Base-by-base conservation (phyloP, 1,140 invertebrate genomes). In the Ips typographus region DNA sequence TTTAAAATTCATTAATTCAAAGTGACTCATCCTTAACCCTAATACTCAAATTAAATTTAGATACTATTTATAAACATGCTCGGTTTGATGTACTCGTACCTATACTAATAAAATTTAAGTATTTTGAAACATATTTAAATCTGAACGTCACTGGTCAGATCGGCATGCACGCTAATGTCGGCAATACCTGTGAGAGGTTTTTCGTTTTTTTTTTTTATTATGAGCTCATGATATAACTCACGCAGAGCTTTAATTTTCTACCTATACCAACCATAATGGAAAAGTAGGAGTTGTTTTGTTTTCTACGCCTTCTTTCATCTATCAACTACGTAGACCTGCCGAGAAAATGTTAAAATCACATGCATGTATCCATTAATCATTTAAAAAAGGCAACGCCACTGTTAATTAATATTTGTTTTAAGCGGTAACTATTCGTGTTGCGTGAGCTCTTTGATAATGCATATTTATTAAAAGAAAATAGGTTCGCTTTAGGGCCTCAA, bases 201-300 rank as follows among this genome's bases (percentile, higher is more conserved):
- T 69, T 70, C 44, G 52, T 69, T 69, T 65, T 65, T 72, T 71
- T 62, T 65, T 70, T 72, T 71, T 62, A 58, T 72, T 71, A 69
- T 72, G 64, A 67, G 62, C 62, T 61, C 68, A 70, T 69, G 70
- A 66, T 73, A 69, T 61, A 74, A 70, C 68, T 65, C 73, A 72
- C 68, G 71, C 66, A 71, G 71, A 68, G 73, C 63, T 71, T 70
- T 73, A 72, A 74, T 74, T 74, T 74, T 68, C 65, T 71, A 61
- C 68, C 65, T 74, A 74, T 73, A 73, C 70, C 70, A 73, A 70
- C 53, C 65, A 65, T 63, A 55, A 67, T 71, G 65, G 52, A 71
- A 71, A 71, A 75, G 64, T 72, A 72, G 73, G 73, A 73, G 73
- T 71, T 74, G 73, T 74, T 74, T 74, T 74, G 73, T 71, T 74